Percentiles rank a stretch among this genome's conserved stretches.
Conservation (phyloP, 1,140 invertebrate species). For the Eupristina koningsbergeri region DNA sequence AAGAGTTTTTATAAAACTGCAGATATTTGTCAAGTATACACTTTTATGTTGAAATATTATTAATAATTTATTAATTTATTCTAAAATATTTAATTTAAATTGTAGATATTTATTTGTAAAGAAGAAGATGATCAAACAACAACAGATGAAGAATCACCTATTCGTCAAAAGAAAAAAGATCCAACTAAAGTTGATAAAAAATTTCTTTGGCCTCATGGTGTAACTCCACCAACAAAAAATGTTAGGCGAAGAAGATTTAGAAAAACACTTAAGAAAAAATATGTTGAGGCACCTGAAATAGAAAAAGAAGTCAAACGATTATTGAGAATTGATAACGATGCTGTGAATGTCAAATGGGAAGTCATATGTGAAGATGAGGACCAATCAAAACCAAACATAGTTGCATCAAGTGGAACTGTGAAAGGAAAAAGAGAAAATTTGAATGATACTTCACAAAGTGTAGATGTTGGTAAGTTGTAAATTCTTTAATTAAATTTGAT, state of each 20-base stretch:
- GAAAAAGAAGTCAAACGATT: conserved; percentile 96
- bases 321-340: conserved; percentile 92
- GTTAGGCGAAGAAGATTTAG: conserved; percentile 93
- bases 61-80: conserved; percentile 4
- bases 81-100: conserved; percentile 2
- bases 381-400: conserved; percentile 74
- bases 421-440: conserved; percentile 75
- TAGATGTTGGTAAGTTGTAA: conserved; percentile 72
- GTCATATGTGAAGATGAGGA: conserved; percentile 93
- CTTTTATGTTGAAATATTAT: background rate
- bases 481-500: background rate
- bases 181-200: conserved; percentile 95
- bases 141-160: conserved; percentile 85
- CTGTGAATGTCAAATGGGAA: conserved; percentile 92
- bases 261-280: conserved; percentile 97
- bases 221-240: conserved; percentile 96
- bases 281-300: conserved; percentile 96
- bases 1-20: conserved; percentile 98
- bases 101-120: conserved; percentile 86
- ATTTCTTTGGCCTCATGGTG: conserved; percentile 93
- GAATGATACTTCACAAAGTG: conserved; percentile 70
- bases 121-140: conserved; percentile 86
- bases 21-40: conserved; percentile 89
- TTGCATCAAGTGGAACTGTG: conserved; percentile 75
- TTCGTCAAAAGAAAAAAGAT: conserved; percentile 92